A percentile compares a stretch with the other conserved stretches of the same genome.
Evolutionary conservation across 2,797 vertebrate species (phyloP).

Genomic region (Scolopax bukidnonensis): DNA sequence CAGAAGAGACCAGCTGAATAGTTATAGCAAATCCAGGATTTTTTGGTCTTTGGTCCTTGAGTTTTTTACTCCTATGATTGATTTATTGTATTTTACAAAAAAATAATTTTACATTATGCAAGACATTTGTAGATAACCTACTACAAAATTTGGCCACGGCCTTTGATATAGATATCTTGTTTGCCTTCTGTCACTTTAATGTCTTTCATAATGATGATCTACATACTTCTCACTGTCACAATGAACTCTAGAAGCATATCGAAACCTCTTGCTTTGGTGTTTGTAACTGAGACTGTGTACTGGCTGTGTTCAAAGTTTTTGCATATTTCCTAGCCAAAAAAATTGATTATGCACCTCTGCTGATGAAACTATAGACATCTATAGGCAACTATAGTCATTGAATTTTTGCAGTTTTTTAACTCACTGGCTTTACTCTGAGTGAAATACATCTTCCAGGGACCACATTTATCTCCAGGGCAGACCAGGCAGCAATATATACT

Average conservation of each 20-base stretch:
- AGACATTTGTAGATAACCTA: neutral
- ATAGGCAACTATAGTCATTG: neutral
- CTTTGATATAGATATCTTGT: neutral
- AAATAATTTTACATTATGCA: neutral
- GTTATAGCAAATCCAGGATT: neutral
- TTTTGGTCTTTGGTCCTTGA: neutral
- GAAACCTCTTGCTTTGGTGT: neutral
- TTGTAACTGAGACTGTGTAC: neutral
- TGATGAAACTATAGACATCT: neutral
- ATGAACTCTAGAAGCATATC: neutral
- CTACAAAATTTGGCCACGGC: neutral
- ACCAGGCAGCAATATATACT: neutral
- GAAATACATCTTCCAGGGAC: neutral
- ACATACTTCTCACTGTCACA: neutral
- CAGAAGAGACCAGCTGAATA: neutral
- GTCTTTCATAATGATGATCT: neutral
- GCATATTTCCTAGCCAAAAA: neutral
- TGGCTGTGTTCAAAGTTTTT: neutral
- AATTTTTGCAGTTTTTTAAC: neutral
- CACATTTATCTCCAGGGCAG: neutral
- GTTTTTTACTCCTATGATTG: neutral
- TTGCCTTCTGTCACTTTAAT: neutral
- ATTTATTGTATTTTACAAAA: neutral
- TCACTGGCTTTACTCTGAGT: neutral
- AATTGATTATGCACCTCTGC: rapidly evolving